These are phyloP conservation scores for Halcyon malimbica DNA, from an alignment of 2,113 vertebrate species.

Conservation along the genomic window DNA sequence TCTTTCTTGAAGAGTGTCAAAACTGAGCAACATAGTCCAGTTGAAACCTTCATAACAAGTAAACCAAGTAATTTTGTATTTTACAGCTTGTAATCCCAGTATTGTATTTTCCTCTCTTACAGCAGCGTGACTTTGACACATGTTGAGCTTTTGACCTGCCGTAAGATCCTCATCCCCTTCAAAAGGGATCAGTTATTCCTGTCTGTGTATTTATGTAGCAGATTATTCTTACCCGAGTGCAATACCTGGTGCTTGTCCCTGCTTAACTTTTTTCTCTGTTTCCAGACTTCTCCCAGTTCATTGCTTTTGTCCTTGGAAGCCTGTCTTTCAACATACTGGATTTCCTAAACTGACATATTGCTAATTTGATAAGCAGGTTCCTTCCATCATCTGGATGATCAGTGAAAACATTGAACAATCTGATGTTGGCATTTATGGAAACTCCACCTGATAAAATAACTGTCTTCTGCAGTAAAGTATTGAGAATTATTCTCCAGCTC, in stretches of 20 bases:
- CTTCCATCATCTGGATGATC: not conserved
- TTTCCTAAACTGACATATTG: not conserved
- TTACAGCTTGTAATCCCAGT: not conserved
- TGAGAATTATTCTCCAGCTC: not conserved
- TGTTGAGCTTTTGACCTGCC: not conserved
- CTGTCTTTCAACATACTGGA: not conserved
- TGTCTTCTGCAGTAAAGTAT: not conserved
- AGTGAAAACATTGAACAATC: not conserved
- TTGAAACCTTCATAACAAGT: not conserved
- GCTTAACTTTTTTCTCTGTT: not conserved
- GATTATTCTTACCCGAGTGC: not conserved
- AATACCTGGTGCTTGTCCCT: not conserved
- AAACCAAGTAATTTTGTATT: not conserved
- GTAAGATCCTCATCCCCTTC: not conserved
- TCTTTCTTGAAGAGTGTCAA: not conserved
- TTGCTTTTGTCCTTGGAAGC: not conserved
- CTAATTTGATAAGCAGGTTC: not conserved
- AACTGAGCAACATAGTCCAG: not conserved
- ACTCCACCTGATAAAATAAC: not conserved
- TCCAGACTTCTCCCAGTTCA: not conserved
- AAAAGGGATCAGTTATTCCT: not conserved
- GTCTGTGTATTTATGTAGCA: not conserved
- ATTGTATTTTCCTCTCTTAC: not conserved
- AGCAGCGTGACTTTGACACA: not conserved
- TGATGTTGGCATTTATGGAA: not conserved